Base-by-base conservation (phyloP, 2,113 vertebrate genomes). In the Potamarius usumacintae region DNA sequence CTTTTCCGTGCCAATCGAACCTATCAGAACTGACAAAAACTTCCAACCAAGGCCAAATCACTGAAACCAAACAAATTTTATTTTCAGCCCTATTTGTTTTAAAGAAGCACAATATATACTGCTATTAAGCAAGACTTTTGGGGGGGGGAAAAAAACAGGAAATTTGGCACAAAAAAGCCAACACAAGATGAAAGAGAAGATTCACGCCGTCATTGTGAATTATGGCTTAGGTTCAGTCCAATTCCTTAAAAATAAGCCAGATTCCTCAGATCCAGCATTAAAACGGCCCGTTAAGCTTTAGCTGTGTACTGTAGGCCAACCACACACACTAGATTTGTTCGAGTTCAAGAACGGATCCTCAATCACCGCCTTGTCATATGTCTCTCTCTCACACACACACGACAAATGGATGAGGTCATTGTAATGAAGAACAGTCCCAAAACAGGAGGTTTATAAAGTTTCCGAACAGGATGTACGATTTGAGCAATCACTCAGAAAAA, bases 371-470 rank as follows among this genome's bases (percentile, higher is more conserved):
- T 79, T 76, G 58, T 90, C 87, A 76, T 20, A 85, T n/a, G 25
- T 8, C 27, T 53, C 42, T 42, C 42, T 42, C 42, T 42, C 42
- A 42, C 76, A 52, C 85, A 85, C 80, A 50, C 83, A 84, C 80
- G 88, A 63, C 27, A 90, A 58, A 83, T 79, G 81, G 72, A 90
- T 92, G 92, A 93, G 81, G 91, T 91, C 90, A 92, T 88, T 63
- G 53, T 76, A 89, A 79, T 87, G 90, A 92, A 86, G 3, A 58
- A 22, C 52, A 77, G 74, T 10, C 52, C 42, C 4, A 53, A 78
- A 53, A 14, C 50, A 62, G 18, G 34, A 76, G 30, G 25, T 30
- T 7, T 71, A 17, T 81, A 25, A 83, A 6, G 48, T 27, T 42
- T 72, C 25, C 10, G 17, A 84, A 55, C 50, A 30, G 48, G 18